A percentile compares a stretch with the other conserved stretches of the same genome.
Conservation (phyloP, 2,888 invertebrate species). For the Cybosia mesomella region DNA sequence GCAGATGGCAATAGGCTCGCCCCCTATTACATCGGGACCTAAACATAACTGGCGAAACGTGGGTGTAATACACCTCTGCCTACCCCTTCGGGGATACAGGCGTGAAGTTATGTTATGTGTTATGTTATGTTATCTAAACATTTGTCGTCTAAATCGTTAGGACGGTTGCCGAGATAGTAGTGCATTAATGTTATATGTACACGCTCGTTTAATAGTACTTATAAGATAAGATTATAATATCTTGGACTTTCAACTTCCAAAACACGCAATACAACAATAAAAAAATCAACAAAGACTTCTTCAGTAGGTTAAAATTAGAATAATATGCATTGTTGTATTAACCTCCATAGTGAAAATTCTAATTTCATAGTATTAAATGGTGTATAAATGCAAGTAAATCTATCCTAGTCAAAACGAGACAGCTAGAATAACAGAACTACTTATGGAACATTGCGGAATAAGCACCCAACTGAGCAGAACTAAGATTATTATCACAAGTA, state of each 20-base stretch:
- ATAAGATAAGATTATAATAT: background rate
- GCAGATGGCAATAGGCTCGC: no score
- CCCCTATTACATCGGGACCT: no score
- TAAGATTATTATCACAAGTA: constrained; percentile 56
- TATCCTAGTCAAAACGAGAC: background rate
- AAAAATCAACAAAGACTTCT: background rate
- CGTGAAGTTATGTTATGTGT: no score
- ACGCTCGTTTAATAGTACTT: background rate
- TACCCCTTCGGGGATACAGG: no score
- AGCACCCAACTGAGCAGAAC: constrained; percentile 38
- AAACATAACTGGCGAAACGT: no score
- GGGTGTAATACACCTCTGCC: no score
- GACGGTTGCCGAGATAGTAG: background rate
- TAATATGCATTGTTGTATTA: background rate
- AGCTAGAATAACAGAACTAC: constrained; percentile 12
- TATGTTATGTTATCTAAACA: background rate
- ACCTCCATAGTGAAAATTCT: background rate
- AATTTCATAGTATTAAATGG: constrained; percentile 1
- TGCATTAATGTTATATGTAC: background rate
- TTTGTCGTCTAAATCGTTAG: background rate
- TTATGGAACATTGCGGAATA: constrained; percentile 49
- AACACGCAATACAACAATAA: background rate
- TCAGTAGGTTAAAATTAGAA: constrained; percentile 1
- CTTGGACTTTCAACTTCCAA: background rate
- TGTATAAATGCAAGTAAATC: background rate